Evolutionary conservation across 2,113 vertebrate species (phyloP).

Genomic region (Sinocyclocheilus rhinocerous): DNA sequence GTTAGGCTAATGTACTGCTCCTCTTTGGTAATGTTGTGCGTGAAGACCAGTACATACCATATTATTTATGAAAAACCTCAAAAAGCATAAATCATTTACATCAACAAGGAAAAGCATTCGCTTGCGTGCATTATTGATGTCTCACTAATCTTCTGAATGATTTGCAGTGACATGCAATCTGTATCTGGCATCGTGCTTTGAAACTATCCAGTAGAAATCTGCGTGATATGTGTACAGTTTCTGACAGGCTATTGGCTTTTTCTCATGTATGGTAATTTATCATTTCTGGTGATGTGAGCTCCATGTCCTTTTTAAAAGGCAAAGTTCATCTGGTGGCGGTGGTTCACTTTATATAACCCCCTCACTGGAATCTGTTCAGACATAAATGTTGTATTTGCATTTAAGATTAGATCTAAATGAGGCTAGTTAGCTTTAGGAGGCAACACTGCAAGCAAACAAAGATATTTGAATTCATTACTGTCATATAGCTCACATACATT

Average conservation of each 20-base stretch:
- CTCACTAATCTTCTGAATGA: conserved; percentile 19
- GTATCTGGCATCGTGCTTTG: neutral
- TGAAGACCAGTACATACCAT: neutral
- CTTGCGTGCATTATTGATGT: conserved; percentile 22
- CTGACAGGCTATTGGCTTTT: conserved; percentile 15
- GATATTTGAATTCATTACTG: conserved; percentile 24
- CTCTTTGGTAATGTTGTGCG: conserved; percentile 26
- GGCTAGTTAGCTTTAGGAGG: conserved; percentile 13
- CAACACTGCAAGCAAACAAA: conserved; percentile 13
- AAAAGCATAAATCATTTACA: conserved; percentile 21
- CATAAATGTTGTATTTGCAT: conserved; percentile 40
- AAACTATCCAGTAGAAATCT: neutral
- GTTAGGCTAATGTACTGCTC: conserved; percentile 31
- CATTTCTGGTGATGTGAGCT: conserved; percentile 24
- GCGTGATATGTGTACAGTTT: neutral
- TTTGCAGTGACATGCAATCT: neutral
- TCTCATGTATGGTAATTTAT: conserved; percentile 38
- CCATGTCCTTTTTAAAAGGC: conserved; percentile 43
- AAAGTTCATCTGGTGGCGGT: conserved; percentile 32
- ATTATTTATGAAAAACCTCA: conserved; percentile 6
- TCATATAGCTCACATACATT: neutral
- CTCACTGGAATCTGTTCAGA: conserved; percentile 14
- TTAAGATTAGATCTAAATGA: conserved; percentile 28
- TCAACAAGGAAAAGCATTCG: neutral
- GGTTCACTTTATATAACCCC: conserved; percentile 43